These are phyloP conservation scores for Malurus leucopterus DNA, from an alignment of 2,797 vertebrate species.

Conservation along the genomic window DNA sequence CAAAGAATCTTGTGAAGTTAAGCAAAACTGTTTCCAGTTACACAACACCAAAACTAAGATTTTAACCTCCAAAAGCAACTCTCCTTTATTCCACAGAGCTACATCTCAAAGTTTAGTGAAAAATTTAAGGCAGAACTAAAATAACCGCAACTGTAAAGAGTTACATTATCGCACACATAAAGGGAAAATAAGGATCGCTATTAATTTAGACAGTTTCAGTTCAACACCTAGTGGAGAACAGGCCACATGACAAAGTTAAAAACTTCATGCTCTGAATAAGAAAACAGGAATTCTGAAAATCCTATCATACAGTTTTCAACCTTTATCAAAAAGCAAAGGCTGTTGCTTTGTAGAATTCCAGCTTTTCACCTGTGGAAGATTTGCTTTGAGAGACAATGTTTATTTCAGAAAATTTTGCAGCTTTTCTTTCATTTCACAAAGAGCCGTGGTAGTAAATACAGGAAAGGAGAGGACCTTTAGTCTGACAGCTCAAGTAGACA, in stretches of 20 bases:
- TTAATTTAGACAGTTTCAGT: not conserved
- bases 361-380: not conserved
- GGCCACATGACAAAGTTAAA: not conserved
- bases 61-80: not conserved
- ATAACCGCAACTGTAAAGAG: not conserved
- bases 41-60: not conserved
- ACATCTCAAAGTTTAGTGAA: not conserved
- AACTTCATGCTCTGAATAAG: not conserved
- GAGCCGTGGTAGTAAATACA: accelerated
- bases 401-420: not conserved
- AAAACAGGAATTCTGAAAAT: not conserved
- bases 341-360: not conserved
- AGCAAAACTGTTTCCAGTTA: not conserved
- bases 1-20: too few relatives aligned
- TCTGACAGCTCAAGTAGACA: not conserved
- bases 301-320: not conserved
- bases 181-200: not conserved
- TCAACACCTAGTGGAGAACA: constrained; percentile 21
- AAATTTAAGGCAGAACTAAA: not conserved
- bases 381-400: not conserved
- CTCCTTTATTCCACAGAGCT: not conserved
- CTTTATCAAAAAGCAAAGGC: not conserved
- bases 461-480: not conserved
- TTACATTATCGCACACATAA: not conserved
- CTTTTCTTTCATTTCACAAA: not conserved